phyloP scores from a whole-genome alignment of 2,113 vertebrate genomes.

The Pollachius pollachius region DNA sequence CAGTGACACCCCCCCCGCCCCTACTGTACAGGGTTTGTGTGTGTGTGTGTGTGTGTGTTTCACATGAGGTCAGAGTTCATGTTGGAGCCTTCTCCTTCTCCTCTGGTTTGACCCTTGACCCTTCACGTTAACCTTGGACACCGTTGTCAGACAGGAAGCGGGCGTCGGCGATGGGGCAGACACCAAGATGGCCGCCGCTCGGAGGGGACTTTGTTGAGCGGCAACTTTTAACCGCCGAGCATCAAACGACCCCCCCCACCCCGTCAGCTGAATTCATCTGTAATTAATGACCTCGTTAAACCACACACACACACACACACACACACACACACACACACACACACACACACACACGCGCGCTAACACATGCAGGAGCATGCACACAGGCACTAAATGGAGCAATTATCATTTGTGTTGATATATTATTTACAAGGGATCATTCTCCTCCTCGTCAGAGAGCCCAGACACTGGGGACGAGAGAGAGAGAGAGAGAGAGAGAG shows the following conservation, averaged over 20 bases:
- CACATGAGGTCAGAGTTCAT: too few species aligned
- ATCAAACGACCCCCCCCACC: slow-evolving; percentile 71
- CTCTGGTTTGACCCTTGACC: too few species aligned
- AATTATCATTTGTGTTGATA: slow-evolving; percentile 99
- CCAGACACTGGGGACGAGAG: slow-evolving; percentile 71
- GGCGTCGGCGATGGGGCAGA: neutral
- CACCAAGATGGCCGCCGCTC: neutral
- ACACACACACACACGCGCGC: neutral
- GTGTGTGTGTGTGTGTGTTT: slow-evolving; percentile 7
- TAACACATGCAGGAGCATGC: slow-evolving; percentile 19
- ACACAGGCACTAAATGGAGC: slow-evolving; percentile 76
- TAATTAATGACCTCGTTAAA: too few species aligned
- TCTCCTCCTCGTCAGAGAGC: slow-evolving; percentile 84
- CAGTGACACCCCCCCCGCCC: slow-evolving; percentile 40
- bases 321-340: neutral
- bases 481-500: slow-evolving; percentile 53
- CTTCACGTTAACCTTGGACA: too few species aligned
- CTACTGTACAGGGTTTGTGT: too few species aligned
- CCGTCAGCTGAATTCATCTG: slow-evolving; percentile 77
- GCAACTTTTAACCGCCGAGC: slow-evolving; percentile 32
- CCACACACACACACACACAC: neutral
- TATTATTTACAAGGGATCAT: slow-evolving; percentile 98
- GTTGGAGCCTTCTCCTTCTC: too few species aligned
- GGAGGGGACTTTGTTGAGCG: neutral
- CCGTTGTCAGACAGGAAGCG: too few species aligned